Evolutionary conservation across 2,888 invertebrate genomes (phyloP), one percentile per base, ranked within the genome.

Genomic region (Cryptus viduatorius): DNA sequence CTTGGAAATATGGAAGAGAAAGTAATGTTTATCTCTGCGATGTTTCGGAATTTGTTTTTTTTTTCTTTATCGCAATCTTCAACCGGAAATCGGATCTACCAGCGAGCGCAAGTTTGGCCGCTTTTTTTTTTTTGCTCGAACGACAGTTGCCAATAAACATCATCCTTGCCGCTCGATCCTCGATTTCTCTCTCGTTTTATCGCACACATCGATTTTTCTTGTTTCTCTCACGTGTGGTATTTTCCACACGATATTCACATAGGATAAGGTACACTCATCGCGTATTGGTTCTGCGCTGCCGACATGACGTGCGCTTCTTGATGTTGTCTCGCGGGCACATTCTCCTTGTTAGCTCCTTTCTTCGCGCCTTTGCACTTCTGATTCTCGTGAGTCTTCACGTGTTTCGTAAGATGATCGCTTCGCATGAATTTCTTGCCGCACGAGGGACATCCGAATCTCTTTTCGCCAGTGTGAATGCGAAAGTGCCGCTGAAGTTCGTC

Each of bases 351-450:
- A 19, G 89, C 94, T 4, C 94, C 94, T 85, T 95, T 95, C 72
- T 94, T 93, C 37, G 78, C 94, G 87, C 94, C 94, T 79, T 91
- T 95, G 83, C 95, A 95, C 77, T 95, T 95, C 24, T 95, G 94
- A 87, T 96, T 96, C 42, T 96, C 96, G 89, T 98, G 98, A 0
- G 98, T 98, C 92, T 98, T 98, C 86, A 97, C 96, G 93, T 98
- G 98, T 93, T 98, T 99, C 84, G 96, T 97, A n/a, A 99, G 95
- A 93, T 99, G 98, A 93, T 98, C 98, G 85, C 98, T 98, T 24
- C 98, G 95, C 96, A 98, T 98, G 94, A 98, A 98, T 69, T 97
- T 95, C 93, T 98, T 99, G 53, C 96, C 95, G 93, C 98, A 98
- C n/a, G 96, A 95, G 61, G 96, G 96, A 91, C 98, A 98, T 0